phyloP scores from a whole-genome alignment of 2,888 invertebrate species.

The Cheilosia impressa region DNA sequence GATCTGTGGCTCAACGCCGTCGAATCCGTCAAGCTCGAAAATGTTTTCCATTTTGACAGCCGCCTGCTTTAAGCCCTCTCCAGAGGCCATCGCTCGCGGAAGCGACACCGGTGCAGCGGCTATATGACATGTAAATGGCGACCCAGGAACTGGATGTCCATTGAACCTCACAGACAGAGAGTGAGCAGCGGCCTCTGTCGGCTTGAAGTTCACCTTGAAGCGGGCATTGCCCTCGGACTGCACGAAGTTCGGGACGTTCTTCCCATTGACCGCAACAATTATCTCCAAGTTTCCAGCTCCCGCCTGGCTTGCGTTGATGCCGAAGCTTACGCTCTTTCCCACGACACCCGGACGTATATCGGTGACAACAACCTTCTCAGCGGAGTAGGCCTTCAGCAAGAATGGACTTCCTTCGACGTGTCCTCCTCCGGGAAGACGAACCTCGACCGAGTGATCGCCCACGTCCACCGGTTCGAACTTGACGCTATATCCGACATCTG shows the following conservation, averaged over 20 bases:
- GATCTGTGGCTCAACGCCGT: conserved; percentile 87
- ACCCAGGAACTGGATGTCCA: conserved; percentile 92
- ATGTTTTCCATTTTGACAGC: conserved; percentile 85
- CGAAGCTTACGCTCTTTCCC: conserved; percentile 96
- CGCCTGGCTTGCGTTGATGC: conserved; percentile 92
- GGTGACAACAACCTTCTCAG: conserved; percentile 96
- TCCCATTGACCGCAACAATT: conserved; percentile 97
- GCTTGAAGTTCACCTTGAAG: conserved; percentile 97
- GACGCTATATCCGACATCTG: conserved; percentile 84
- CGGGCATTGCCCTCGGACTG: conserved; percentile 98
- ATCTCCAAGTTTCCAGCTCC: conserved; percentile 99
- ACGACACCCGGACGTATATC: conserved; percentile 96
- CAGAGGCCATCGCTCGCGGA: conserved; percentile 85
- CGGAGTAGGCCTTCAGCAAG: conserved; percentile 97
- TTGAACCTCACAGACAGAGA: conserved; percentile 94
- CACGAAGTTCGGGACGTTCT: conserved; percentile 99
- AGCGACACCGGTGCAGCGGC: conserved; percentile 85
- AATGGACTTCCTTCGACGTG: conserved; percentile 98
- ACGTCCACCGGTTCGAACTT: conserved; percentile 94
- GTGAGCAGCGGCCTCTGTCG: conserved; percentile 96
- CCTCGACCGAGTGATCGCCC: conserved; percentile 96
- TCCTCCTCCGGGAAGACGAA: conserved; percentile 87
- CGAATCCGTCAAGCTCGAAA: conserved; percentile 85
- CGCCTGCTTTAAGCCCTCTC: conserved; percentile 83
- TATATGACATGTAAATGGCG: conserved; percentile 96